Evolutionary conservation across 2,113 vertebrate species (phyloP).

Genomic region (Lontra canadensis): DNA sequence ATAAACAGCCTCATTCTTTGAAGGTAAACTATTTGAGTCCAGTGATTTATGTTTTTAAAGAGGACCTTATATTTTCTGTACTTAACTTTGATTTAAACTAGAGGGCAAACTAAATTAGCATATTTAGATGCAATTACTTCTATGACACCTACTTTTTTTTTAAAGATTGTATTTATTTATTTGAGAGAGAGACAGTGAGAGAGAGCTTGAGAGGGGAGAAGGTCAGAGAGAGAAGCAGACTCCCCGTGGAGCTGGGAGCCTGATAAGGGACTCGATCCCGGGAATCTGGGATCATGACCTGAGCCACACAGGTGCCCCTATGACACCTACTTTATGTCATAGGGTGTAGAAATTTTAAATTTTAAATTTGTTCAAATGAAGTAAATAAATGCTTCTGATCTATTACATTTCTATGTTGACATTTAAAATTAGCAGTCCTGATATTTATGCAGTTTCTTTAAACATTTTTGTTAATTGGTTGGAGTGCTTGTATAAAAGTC

Average conservation of each 20-base stretch:
- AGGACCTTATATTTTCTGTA: background rate
- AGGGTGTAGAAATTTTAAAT: background rate
- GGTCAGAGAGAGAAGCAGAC: too few species aligned
- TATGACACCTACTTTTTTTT: background rate
- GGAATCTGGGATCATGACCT: too few species aligned
- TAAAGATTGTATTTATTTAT: too few species aligned
- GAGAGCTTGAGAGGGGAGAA: too few species aligned
- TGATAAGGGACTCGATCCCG: rapidly evolving
- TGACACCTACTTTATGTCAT: background rate
- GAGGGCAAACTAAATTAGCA: background rate
- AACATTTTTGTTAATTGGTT: background rate
- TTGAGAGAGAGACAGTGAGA: too few species aligned
- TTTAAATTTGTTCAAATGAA: background rate
- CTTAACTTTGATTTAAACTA: background rate
- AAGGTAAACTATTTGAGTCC: background rate
- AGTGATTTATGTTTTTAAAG: background rate
- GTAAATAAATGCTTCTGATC: background rate
- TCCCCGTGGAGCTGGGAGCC: too few species aligned
- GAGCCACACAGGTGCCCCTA: too few species aligned
- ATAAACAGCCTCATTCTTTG: background rate
- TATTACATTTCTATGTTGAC: background rate
- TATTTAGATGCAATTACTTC: background rate
- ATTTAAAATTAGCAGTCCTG: background rate
- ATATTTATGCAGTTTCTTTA: background rate
- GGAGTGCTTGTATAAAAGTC: background rate